phyloP scores from a whole-genome alignment of 1,140 invertebrate genomes.

The Pomacea maculata region DNA sequence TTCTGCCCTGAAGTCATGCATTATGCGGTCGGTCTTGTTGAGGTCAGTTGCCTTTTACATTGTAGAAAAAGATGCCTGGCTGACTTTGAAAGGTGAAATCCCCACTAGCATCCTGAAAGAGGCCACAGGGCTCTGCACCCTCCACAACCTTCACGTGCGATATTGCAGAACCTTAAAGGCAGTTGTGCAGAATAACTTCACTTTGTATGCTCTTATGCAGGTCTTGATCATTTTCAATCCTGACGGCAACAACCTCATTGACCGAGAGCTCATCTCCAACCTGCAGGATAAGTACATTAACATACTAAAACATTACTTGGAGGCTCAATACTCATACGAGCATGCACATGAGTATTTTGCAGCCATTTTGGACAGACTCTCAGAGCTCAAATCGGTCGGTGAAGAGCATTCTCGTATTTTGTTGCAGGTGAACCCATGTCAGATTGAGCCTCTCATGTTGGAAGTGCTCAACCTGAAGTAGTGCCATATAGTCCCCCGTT shows the following conservation, averaged over 20 bases:
- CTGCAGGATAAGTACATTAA: constrained; percentile 90
- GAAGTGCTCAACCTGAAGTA: constrained; percentile 57
- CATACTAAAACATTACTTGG: constrained; percentile 85
- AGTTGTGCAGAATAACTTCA: constrained; percentile 52
- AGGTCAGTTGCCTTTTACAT: constrained; percentile 54
- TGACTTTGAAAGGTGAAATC: constrained; percentile 53
- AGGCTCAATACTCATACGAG: constrained; percentile 75
- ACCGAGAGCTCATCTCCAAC: constrained; percentile 74
- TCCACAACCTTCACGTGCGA: constrained; percentile 59
- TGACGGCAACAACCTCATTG: constrained; percentile 79
- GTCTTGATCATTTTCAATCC: constrained; percentile 90
- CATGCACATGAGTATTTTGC: constrained; percentile 46
- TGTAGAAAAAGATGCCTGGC: constrained; percentile 54
- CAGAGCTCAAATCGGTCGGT: constrained; percentile 84
- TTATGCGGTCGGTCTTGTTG: constrained; percentile 51
- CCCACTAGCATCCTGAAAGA: constrained; percentile 59
- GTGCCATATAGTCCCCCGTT: neutral
- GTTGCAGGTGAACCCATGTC: constrained; percentile 86
- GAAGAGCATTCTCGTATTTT: constrained; percentile 88
- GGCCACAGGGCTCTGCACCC: constrained; percentile 54
- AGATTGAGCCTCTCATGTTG: constrained; percentile 88
- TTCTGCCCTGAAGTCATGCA: constrained; percentile 46
- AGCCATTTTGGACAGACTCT: constrained; percentile 85
- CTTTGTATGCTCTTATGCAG: constrained; percentile 81
- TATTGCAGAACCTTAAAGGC: constrained; percentile 58